Evolutionary conservation across 2,113 vertebrate species (phyloP), one percentile per base, ranked within the genome.

Genomic region (Astatoreochromis straeleni): DNA sequence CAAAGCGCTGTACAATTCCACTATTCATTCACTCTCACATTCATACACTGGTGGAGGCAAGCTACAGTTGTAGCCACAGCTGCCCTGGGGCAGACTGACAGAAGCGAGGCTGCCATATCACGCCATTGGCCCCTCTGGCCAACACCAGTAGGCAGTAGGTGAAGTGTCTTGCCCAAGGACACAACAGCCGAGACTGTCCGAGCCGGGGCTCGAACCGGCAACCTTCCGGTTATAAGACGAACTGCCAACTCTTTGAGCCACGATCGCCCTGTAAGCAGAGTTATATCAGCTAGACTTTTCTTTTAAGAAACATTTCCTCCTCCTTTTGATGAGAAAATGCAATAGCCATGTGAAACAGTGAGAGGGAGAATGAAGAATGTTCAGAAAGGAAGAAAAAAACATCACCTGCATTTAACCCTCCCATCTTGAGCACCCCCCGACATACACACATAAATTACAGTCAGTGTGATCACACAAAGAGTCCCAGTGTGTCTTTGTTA

Each of bases 401-500:
- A 83, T 11, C 58, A 75, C 81, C 78, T 84, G 33, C 26, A n/a
- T 57, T 40, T 40, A 47, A 11, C 65, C 53, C 33, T 29, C 24
- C 14, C 24, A 47, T 29, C 70, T 47, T 26, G 14, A 49, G 70
- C 16, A 26, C 35, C 33, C 60, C 9, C 68, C 38, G 7, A 79
- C 54, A 85, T 14, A n/a, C 17, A 38, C 82, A 83, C 73, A 84
- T 33, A 85, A 35, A 68, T 68, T 68, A 78, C 82, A 86, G 29
- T 40, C 82, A 55, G 33, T 81, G 47, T 68, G 75, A 82, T 84
- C 45, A 38, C 63, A 75, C 70, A 90, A 45, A 68, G 79, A 84
- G 51, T 70, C 49, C 38, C 85, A 45, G 51, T 88, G 86, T 85
- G 87, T 68, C 60, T 89, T 85, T 88, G 45, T 90, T 89, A 83